A percentile compares a stretch with the other conserved stretches of the same genome.
Evolutionary conservation across 2,888 invertebrate genomes (phyloP).

Genomic region (Tipula helvola): DNA sequence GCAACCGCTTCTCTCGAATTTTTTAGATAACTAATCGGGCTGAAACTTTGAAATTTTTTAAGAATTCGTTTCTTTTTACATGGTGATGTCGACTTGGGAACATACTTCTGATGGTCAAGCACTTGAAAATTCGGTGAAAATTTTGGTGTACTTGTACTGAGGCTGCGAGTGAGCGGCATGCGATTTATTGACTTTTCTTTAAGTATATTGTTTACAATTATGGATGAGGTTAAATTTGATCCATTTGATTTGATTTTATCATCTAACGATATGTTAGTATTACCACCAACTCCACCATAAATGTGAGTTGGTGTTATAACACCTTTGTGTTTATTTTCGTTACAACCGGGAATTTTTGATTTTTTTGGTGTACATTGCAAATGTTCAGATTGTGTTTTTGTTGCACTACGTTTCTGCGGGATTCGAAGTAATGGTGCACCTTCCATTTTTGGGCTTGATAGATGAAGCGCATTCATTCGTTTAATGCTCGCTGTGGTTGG

Average conservation of each 20-base stretch:
- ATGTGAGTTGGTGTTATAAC: background rate
- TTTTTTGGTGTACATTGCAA: background rate
- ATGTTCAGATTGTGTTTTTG: background rate
- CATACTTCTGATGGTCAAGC: background rate
- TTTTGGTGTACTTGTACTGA: slow-evolving; percentile 8
- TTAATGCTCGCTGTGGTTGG: background rate
- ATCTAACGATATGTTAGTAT: background rate
- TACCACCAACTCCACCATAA: background rate
- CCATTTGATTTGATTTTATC: background rate
- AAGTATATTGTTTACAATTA: background rate
- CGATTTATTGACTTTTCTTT: background rate
- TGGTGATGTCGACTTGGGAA: background rate
- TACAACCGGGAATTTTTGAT: background rate
- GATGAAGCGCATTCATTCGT: background rate
- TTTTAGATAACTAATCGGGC: background rate
- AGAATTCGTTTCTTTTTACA: background rate
- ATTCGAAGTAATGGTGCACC: background rate
- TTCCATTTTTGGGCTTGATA: background rate
- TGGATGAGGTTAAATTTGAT: background rate
- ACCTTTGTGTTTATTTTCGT: background rate
- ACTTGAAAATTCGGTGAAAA: background rate
- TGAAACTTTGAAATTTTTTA: slow-evolving; percentile 8
- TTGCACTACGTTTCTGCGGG: background rate
- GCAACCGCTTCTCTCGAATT: background rate
- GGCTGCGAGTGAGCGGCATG: background rate